A percentile compares a stretch with the other conserved stretches of the same genome.
phyloP scores from a whole-genome alignment of 2,797 vertebrate species.

The Hirundo rustica region DNA sequence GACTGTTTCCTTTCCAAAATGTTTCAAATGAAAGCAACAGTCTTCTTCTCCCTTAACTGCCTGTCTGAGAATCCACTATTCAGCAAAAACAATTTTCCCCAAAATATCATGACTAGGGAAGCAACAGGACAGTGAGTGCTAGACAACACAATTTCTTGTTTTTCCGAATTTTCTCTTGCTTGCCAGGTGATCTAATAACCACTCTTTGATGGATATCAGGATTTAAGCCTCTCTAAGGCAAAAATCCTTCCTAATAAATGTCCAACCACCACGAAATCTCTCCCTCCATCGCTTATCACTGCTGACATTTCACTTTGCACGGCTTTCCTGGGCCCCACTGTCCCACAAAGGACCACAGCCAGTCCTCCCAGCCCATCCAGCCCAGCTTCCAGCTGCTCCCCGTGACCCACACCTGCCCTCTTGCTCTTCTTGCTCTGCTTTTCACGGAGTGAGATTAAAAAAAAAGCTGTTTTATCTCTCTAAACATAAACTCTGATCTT shows the following conservation, averaged over 20 bases:
- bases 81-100: neutral
- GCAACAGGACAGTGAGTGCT: neutral
- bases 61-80: neutral
- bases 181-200: neutral
- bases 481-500: neutral
- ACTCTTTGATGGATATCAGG: neutral
- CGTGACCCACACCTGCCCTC: neutral
- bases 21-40: neutral
- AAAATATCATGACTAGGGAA: neutral
- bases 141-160: neutral
- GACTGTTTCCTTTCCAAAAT: neutral
- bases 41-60: neutral
- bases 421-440: neutral
- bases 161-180: neutral
- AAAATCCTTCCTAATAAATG: neutral
- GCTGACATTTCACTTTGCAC: fast-evolving
- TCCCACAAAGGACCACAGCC: fast-evolving
- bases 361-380: neutral
- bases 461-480: neutral
- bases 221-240: neutral
- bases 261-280: neutral
- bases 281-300: neutral
- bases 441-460: neutral
- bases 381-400: neutral
- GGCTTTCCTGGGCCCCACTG: neutral